Evolutionary conservation across 2,113 vertebrate species (phyloP), one percentile per base, ranked within the genome.

Genomic region (Chaenogobius annularis): DNA sequence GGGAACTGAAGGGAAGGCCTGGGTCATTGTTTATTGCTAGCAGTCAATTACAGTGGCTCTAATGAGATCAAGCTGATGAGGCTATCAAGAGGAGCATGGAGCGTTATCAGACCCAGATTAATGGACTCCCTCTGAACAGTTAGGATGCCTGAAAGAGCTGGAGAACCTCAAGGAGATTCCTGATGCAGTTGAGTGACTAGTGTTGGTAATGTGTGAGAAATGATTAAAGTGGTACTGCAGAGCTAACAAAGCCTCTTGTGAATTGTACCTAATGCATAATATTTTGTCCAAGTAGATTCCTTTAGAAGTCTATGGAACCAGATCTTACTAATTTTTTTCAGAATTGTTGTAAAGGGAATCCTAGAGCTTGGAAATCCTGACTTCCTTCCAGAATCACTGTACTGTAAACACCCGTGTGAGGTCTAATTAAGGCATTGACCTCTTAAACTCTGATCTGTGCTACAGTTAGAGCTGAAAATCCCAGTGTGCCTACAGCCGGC

Each of bases 41-140:
- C 69, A 86, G 81, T 87, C 78, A 78, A 83, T 90, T 87, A 82
- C 74, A 15, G 55, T 9, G 73, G 43, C 69, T 80, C 73, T 91
- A 89, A 87, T 84, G 59, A 89, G 85, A 87, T 88, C 84, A 88
- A 79, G 85, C 61, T 83, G 82, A 90, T 88, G 80, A 77, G 72
- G 74, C 78, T 81, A 81, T 85, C 81, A 79, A 65, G 77, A 83
- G 62, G 19, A 75, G 78, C 82, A 74, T 74, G 80, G 77, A 86
- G 77, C 56, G 69, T 82, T 77, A 88, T 87, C 81, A 68, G 76
- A 61, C 68, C 47, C 71, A 79, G 72, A 86, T 88, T 85, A 85
- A 87, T 80, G 26, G 73, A 85, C 75, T 80, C 73, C 3, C 31
- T 70, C 58, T 73, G 73, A 84, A 67, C 68, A 69, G 77, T 82